Evolutionary conservation across 2,797 vertebrate genomes (phyloP).

Genomic region (Melopsittacus undulatus): DNA sequence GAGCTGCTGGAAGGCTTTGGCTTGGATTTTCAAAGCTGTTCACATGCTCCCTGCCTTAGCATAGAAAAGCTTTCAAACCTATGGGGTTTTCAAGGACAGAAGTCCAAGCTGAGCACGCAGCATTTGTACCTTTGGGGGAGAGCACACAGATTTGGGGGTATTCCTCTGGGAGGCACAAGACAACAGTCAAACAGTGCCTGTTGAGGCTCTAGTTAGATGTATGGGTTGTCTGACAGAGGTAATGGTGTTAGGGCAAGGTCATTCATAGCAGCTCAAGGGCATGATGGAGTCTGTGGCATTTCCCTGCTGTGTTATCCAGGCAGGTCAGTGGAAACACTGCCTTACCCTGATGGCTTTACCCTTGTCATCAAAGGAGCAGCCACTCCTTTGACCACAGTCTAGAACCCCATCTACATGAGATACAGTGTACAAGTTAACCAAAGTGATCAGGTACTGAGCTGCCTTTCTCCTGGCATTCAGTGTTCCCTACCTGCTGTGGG

Average conservation of each 20-base stretch:
- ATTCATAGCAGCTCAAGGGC: not conserved
- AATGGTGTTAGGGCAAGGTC: not conserved
- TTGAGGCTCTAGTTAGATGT: not conserved
- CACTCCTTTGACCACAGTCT: not conserved
- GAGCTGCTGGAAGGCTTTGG: not conserved
- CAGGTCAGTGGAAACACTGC: not conserved
- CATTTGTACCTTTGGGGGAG: not conserved
- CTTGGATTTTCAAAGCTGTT: conserved; percentile 34
- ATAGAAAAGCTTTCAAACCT: not conserved
- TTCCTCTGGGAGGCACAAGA: not conserved
- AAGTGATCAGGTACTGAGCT: not conserved
- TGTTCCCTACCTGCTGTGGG: not conserved
- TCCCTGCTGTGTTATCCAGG: not conserved
- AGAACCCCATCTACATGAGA: not conserved
- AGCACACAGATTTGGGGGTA: not conserved
- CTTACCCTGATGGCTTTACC: not conserved
- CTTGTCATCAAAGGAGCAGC: not conserved
- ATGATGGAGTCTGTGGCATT: not conserved
- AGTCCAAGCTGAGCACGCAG: not conserved
- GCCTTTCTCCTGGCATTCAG: not conserved
- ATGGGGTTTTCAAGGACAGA: not conserved
- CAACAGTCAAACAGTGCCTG: not conserved
- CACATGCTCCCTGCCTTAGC: not conserved
- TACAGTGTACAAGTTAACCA: not conserved
- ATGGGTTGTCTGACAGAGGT: not conserved